Percentiles rank a stretch among this genome's conserved stretches.
These are phyloP conservation scores for Epinephelus awoara DNA, from an alignment of 2,797 vertebrate species.

Conservation along the genomic window DNA sequence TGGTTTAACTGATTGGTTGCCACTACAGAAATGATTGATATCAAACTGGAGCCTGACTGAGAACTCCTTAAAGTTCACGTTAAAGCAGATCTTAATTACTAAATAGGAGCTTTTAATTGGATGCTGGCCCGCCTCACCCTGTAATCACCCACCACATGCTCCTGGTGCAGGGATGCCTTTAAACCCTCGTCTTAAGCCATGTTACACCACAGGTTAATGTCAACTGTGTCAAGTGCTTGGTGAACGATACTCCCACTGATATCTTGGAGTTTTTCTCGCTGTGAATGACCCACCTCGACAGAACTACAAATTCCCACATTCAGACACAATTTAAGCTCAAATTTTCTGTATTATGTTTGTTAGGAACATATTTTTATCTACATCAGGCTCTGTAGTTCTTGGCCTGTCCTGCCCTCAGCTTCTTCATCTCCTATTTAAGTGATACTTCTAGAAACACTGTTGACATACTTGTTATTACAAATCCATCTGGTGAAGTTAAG, in stretches of 20 bases:
- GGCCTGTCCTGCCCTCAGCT: not conserved
- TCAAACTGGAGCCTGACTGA: slow-evolving; percentile 21
- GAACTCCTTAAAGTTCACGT: slow-evolving; percentile 49
- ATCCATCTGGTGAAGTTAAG: slow-evolving; percentile 64
- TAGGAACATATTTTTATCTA: not conserved
- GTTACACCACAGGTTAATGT: slow-evolving; percentile 73
- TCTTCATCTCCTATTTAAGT: slow-evolving; percentile 33
- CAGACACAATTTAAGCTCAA: not conserved
- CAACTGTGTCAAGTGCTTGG: slow-evolving; percentile 58
- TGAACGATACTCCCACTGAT: slow-evolving; percentile 43
- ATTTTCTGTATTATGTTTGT: not conserved
- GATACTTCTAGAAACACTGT: slow-evolving; percentile 39
- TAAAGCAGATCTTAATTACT: slow-evolving; percentile 74
- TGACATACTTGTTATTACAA: slow-evolving; percentile 45
- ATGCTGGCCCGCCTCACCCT: slow-evolving; percentile 49
- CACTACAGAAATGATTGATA: not conserved
- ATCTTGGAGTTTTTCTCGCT: slow-evolving; percentile 11
- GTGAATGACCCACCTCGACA: not conserved
- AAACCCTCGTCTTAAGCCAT: slow-evolving; percentile 64
- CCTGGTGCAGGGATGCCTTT: slow-evolving; percentile 61
- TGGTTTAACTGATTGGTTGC: not conserved
- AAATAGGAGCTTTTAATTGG: slow-evolving; percentile 80
- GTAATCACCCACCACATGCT: slow-evolving; percentile 71
- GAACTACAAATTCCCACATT: not conserved
- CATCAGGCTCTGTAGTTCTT: too few relatives aligned